phyloP scores from a whole-genome alignment of 2,113 vertebrate species.

The Hypanus sabinus region DNA sequence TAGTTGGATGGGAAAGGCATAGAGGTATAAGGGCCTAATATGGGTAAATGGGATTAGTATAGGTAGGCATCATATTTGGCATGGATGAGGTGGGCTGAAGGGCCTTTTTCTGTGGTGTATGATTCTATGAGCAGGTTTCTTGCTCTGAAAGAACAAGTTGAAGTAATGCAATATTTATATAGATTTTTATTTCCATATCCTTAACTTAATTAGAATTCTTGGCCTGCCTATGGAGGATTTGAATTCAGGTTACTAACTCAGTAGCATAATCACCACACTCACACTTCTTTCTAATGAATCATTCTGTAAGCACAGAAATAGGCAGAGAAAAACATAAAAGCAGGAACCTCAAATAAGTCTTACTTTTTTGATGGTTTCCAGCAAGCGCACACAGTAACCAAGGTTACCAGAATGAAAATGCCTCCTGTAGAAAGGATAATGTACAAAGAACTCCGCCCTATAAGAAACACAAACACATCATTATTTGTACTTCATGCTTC shows the following conservation, averaged over 20 bases:
- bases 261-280: neutral
- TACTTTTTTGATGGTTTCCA: constrained; percentile 96
- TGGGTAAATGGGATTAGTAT: no score
- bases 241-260: neutral
- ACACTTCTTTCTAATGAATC: neutral
- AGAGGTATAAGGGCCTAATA: no score
- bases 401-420: constrained; percentile 91
- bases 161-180: neutral
- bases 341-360: constrained; percentile 33
- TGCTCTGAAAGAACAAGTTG: neutral
- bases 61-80: no score
- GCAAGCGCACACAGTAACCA: constrained; percentile 96
- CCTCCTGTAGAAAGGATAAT: constrained; percentile 94
- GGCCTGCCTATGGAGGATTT: neutral
- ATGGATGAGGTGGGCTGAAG: no score
- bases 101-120: no score
- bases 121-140: neutral
- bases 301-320: neutral
- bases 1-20: no score
- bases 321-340: neutral
- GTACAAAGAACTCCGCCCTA: constrained; percentile 92
- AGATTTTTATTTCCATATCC: neutral
- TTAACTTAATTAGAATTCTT: neutral
- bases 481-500: neutral
- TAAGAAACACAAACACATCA: neutral